A percentile compares a stretch with the other conserved stretches of the same genome.
Evolutionary conservation across 1,140 invertebrate genomes (phyloP).

Genomic region (Nephila pilipes): DNA sequence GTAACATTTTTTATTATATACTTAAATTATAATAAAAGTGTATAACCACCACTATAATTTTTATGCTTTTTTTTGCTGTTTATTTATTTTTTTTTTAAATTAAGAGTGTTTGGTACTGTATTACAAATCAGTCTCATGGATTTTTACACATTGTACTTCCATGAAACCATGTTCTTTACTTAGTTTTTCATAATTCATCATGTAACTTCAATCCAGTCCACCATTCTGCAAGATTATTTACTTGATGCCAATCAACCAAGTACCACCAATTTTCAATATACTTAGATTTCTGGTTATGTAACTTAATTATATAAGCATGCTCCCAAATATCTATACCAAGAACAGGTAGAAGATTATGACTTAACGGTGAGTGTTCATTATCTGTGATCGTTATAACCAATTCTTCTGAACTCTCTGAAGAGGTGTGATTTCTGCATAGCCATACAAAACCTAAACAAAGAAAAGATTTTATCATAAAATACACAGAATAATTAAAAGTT

Average conservation of each 20-base stretch:
- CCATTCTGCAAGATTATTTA: slow-evolving; percentile 76
- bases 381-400: slow-evolving; percentile 79
- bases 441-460: slow-evolving; percentile 80
- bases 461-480: slow-evolving; percentile 23
- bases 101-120: no score
- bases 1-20: no score
- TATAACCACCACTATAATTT: no score
- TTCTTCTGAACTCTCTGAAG: slow-evolving; percentile 61
- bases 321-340: slow-evolving; percentile 81
- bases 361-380: slow-evolving; percentile 80
- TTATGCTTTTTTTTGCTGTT: no score
- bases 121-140: no score
- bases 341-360: slow-evolving; percentile 79
- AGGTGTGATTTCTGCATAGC: slow-evolving; percentile 78
- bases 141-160: background rate
- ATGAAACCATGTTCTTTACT: background rate
- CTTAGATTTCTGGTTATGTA: slow-evolving; percentile 79
- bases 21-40: no score
- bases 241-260: slow-evolving; percentile 80
- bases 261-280: slow-evolving; percentile 80
- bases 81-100: no score
- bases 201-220: slow-evolving; percentile 74
- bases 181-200: slow-evolving; percentile 73
- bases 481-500: background rate
- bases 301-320: slow-evolving; percentile 81